These are phyloP conservation scores for Barnardius zonarius DNA, from an alignment of 2,113 vertebrate species.

Conservation along the genomic window DNA sequence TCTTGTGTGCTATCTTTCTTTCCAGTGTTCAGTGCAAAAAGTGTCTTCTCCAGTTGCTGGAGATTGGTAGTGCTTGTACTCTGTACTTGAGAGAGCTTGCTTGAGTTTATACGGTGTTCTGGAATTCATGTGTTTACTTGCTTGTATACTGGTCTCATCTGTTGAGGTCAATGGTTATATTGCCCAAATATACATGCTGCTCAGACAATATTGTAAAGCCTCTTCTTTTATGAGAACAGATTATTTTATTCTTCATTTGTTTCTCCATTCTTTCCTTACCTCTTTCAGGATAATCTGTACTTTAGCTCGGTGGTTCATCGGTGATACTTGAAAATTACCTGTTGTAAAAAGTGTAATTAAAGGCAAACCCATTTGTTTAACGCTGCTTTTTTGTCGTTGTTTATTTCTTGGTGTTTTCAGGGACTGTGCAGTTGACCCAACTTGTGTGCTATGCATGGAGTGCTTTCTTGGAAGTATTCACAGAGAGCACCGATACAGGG, in stretches of 20 bases:
- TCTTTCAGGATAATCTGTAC: background rate
- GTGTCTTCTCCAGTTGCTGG: background rate
- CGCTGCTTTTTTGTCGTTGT: background rate
- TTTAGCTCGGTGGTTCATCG: background rate
- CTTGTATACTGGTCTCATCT: background rate
- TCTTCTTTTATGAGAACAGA: background rate
- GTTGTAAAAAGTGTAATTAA: background rate
- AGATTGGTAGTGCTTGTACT: background rate
- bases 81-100: background rate
- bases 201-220: background rate
- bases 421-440: constrained; percentile 96
- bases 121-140: background rate
- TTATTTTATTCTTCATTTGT: background rate
- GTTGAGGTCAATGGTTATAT: background rate
- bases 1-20: background rate
- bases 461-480: constrained; percentile 96
- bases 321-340: background rate
- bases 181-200: background rate
- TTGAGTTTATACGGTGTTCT: background rate
- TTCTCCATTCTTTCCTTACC: background rate
- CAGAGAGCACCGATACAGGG: constrained; percentile 94
- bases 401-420: constrained; percentile 68
- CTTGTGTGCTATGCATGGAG: constrained; percentile 97
- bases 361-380: constrained; percentile 20
- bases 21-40: background rate